phyloP scores from a whole-genome alignment of 2,888 invertebrate genomes.

The Acrocyrtus sp. region DNA sequence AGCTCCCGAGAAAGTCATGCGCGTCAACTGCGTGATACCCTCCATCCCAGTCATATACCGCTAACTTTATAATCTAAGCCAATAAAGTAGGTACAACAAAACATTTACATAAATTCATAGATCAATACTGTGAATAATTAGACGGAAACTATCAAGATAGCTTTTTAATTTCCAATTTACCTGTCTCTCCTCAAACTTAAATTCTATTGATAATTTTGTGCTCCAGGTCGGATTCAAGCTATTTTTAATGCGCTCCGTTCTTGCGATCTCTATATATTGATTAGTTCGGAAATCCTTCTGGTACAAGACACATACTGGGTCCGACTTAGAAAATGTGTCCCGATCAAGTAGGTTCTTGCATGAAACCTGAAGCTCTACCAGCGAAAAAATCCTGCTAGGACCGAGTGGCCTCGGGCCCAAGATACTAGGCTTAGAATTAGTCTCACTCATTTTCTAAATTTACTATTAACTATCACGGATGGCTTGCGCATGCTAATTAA shows the following conservation, averaged over 20 bases:
- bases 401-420: conserved; percentile 45
- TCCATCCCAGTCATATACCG: conserved; percentile 65
- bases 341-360: conserved; percentile 66
- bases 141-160: neutral
- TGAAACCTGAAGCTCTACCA: conserved; percentile 46
- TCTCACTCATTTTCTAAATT: conserved; percentile 30
- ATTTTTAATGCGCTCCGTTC: conserved; percentile 66
- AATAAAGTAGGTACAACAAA: neutral
- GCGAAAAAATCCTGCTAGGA: conserved; percentile 38
- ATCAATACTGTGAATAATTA: too few relatives aligned
- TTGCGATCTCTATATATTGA: conserved; percentile 64
- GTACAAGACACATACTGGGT: conserved; percentile 67
- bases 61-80: conserved; percentile 66
- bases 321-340: conserved; percentile 68
- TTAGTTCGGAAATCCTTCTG: conserved; percentile 63
- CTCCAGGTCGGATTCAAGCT: conserved; percentile 67
- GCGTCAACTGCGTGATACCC: conserved; percentile 52
- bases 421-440: conserved; percentile 3
- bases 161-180: conserved; percentile 17
- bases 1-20: conserved; percentile 67
- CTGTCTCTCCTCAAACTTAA: conserved; percentile 68
- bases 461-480: neutral
- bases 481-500: neutral
- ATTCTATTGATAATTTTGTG: conserved; percentile 67
- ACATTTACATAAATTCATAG: too few relatives aligned